phyloP scores from a whole-genome alignment of 2,113 vertebrate species.

The Peucedramus taeniatus region DNA sequence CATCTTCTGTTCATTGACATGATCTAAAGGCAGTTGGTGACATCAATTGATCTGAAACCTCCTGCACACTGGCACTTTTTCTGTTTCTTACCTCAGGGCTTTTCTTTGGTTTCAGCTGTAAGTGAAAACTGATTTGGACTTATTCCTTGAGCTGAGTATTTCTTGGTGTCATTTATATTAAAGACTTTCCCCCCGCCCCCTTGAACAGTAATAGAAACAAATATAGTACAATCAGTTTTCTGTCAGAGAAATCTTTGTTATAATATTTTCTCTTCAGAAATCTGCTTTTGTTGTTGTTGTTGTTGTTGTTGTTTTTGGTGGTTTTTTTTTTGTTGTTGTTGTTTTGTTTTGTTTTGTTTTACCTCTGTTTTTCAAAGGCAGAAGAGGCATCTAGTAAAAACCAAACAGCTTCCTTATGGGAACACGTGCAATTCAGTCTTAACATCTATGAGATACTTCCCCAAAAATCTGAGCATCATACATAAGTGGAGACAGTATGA shows the following conservation, averaged over 20 bases:
- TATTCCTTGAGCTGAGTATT: not conserved
- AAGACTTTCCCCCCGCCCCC: not conserved
- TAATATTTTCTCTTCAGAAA: not conserved
- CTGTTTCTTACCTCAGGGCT: not conserved
- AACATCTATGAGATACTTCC: not conserved
- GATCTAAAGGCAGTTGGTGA: not conserved
- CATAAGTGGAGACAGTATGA: rapidly evolving
- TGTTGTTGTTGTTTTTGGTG: no score
- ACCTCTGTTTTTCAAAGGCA: not conserved
- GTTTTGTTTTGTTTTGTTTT: not conserved
- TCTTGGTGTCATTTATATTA: not conserved
- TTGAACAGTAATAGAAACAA: not conserved
- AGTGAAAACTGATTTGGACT: not conserved
- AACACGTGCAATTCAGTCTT: not conserved
- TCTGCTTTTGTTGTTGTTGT: no score
- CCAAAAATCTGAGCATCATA: not conserved
- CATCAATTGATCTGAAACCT: not conserved
- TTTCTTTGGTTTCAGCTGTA: not conserved
- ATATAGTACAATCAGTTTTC: not conserved
- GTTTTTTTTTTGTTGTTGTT: no score
- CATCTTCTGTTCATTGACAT: not conserved
- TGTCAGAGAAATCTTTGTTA: not conserved
- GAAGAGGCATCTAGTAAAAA: not conserved
- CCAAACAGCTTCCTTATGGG: not conserved
- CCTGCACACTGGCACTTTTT: not conserved